These are phyloP conservation scores for Numenius phaeopus DNA, from an alignment of 2,797 vertebrate genomes.

Conservation along the genomic window DNA sequence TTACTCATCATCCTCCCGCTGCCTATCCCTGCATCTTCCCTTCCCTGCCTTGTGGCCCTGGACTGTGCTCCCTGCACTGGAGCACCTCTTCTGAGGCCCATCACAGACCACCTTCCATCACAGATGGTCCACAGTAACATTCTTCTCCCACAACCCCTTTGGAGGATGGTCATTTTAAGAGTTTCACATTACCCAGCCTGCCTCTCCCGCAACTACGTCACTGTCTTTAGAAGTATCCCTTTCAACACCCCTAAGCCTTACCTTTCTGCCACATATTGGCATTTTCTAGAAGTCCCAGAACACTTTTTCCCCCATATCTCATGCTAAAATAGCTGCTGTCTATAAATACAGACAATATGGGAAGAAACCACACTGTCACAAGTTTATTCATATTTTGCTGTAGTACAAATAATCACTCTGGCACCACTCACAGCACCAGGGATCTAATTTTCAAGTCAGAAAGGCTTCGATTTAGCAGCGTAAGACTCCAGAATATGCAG, in stretches of 20 bases:
- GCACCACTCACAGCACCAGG: neutral
- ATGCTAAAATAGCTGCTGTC: neutral
- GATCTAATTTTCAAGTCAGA: constrained; percentile 15
- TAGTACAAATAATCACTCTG: neutral
- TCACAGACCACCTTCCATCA: neutral
- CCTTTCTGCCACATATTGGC: neutral
- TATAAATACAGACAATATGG: neutral
- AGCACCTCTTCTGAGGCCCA: neutral
- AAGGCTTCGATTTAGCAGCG: neutral
- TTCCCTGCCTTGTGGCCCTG: neutral
- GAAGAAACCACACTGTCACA: neutral
- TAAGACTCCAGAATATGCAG: neutral
- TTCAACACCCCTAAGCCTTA: neutral
- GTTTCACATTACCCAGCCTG: neutral
- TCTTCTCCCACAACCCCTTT: neutral
- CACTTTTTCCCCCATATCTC: neutral
- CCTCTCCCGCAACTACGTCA: neutral
- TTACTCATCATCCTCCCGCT: neutral
- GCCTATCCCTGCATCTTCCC: neutral
- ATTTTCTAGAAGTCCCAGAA: neutral
- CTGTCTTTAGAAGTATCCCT: neutral
- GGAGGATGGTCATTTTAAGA: neutral
- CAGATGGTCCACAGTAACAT: neutral
- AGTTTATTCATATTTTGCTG: neutral
- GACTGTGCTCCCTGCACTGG: neutral